A percentile compares a stretch with the other conserved stretches of the same genome.
phyloP scores from a whole-genome alignment of 1,140 invertebrate genomes.

The Muscidifurax raptorellus region DNA sequence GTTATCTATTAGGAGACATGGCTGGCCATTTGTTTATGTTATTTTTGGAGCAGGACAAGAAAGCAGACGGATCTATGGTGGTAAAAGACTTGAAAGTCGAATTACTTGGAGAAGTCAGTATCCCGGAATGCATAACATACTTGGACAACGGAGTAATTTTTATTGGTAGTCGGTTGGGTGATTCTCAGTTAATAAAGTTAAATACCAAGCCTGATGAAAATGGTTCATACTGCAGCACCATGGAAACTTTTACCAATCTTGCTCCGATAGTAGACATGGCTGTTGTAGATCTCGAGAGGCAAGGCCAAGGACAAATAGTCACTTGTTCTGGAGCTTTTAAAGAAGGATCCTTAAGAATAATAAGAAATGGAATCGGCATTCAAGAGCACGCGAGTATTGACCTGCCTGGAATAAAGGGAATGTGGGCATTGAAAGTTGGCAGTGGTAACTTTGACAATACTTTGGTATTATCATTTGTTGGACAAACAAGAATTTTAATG shows the following conservation, averaged over 20 bases:
- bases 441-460: constrained; percentile 87
- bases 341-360: constrained; percentile 97
- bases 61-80: constrained; percentile 83
- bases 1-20: constrained; percentile 97
- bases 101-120: constrained; percentile 94
- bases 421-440: constrained; percentile 93
- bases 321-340: constrained; percentile 98
- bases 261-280: constrained; percentile 99
- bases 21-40: constrained; percentile 97
- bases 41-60: constrained; percentile 91
- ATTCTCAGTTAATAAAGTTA: constrained; percentile 96
- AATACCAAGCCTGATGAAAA: constrained; percentile 90
- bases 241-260: constrained; percentile 98
- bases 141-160: constrained; percentile 99
- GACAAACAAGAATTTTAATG: constrained; percentile 92
- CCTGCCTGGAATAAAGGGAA: constrained; percentile 96
- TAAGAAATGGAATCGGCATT: constrained; percentile 97
- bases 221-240: constrained; percentile 92
- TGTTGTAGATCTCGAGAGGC: constrained; percentile 94
- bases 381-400: constrained; percentile 98
- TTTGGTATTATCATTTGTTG: constrained; percentile 94
- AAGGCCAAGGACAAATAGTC: constrained; percentile 98
- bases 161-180: constrained; percentile 96
- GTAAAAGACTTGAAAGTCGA: constrained; percentile 96
- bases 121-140: constrained; percentile 99